Conservation (phyloP, 2,888 invertebrate species). For the Tenthredo notha region DNA sequence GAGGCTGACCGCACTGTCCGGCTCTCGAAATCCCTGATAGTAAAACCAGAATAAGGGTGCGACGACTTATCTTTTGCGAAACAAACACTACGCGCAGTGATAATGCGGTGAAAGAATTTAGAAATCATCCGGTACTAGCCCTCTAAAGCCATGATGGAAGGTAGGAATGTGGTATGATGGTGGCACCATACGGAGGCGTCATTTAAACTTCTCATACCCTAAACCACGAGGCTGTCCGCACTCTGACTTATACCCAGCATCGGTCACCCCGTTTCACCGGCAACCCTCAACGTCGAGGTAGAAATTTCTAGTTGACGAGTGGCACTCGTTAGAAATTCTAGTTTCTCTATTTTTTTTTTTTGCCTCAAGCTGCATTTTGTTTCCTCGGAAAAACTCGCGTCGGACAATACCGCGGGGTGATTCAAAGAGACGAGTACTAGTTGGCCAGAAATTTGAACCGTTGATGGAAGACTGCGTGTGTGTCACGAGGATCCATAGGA, state of each 20-base stretch:
- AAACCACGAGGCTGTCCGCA: constrained; percentile 77
- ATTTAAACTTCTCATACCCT: constrained; percentile 78
- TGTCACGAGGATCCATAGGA: not conserved
- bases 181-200: constrained; percentile 77
- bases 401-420: too few species aligned
- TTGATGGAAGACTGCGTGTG: not conserved
- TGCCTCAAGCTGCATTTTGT: too few species aligned
- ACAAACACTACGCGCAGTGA: not conserved
- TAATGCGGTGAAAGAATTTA: not conserved
- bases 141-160: not conserved
- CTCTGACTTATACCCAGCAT: constrained; percentile 78
- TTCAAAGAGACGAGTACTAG: too few species aligned
- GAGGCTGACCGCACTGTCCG: constrained; percentile 16
- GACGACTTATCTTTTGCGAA: not conserved
- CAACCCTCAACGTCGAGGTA: constrained; percentile 35
- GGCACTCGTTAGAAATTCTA: constrained; percentile 13
- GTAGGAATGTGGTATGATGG: not conserved
- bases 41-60: not conserved
- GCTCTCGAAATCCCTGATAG: not conserved
- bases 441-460: not conserved
- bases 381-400: not conserved
- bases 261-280: constrained; percentile 71
- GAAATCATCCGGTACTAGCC: not conserved
- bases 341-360: not conserved
- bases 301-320: constrained; percentile 24